Conservation (phyloP, 2,797 vertebrate species). For the Scyliorhinus canicula region DNA sequence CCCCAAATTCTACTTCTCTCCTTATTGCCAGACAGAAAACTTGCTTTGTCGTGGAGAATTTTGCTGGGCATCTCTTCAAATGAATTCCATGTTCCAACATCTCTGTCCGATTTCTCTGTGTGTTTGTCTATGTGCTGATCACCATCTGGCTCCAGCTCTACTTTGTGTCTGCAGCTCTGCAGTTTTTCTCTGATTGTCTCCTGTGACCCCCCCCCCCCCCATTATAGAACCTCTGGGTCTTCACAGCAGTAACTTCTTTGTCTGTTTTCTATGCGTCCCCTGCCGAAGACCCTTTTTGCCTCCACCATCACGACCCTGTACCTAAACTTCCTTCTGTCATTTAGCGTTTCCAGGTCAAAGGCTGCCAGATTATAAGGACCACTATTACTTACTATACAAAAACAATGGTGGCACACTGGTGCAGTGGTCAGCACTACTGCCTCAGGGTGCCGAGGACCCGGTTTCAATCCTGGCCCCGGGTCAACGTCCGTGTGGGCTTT, state of each 20-base stretch:
- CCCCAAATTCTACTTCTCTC: no score
- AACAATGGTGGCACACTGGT: no score
- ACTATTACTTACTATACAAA: not conserved
- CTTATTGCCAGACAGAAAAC: no score
- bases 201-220: not conserved
- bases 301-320: not conserved
- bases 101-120: not conserved
- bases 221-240: not conserved
- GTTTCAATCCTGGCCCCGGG: no score
- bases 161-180: not conserved
- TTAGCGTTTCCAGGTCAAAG: no score
- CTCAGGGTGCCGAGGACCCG: no score
- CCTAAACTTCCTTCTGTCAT: not conserved
- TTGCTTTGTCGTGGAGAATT: no score
- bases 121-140: not conserved
- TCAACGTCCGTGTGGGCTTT: no score
- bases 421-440: no score
- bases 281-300: not conserved
- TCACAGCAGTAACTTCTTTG: no score
- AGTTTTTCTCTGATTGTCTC: not conserved
- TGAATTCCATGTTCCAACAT: no score
- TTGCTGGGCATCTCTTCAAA: no score
- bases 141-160: not conserved
- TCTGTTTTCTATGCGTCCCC: not conserved
- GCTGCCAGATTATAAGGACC: not conserved